Conservation (phyloP, 2,888 invertebrate species). For the Caenorhabditis uteleia region DNA sequence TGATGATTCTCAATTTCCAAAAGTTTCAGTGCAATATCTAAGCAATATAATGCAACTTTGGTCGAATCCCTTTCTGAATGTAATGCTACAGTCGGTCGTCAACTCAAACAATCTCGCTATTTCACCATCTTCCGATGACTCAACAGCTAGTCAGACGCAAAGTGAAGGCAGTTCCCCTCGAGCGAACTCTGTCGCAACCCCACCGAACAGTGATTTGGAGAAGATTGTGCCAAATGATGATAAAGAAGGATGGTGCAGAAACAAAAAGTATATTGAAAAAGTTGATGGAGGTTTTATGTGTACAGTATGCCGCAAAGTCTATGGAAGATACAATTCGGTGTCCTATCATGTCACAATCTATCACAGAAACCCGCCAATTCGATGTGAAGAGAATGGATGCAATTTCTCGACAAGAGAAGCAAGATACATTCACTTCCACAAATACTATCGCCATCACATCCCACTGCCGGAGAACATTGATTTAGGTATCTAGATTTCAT, state of each 20-base stretch:
- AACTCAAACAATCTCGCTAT: not conserved
- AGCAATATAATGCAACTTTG: slow-evolving; percentile 20
- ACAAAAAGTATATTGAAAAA: slow-evolving; percentile 69
- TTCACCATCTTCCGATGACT: slow-evolving; percentile 1
- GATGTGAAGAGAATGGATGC: slow-evolving; percentile 67
- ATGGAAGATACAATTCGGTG: slow-evolving; percentile 69
- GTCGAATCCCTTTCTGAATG: slow-evolving; percentile 31
- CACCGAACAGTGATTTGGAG: slow-evolving; percentile 33
- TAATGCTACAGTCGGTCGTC: too few species aligned
- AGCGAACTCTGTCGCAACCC: slow-evolving; percentile 22
- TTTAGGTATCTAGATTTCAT: slow-evolving; percentile 55
- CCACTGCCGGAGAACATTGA: slow-evolving; percentile 68
- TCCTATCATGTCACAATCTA: slow-evolving; percentile 70
- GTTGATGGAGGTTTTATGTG: slow-evolving; percentile 64
- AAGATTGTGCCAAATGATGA: slow-evolving; percentile 66
- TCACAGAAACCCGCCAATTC: slow-evolving; percentile 69
- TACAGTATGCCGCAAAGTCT: slow-evolving; percentile 67
- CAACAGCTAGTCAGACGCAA: slow-evolving; percentile 27
- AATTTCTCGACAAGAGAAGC: slow-evolving; percentile 67
- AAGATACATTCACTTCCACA: slow-evolving; percentile 69
- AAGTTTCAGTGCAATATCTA: too few species aligned
- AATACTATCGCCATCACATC: slow-evolving; percentile 68
- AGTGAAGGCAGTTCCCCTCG: slow-evolving; percentile 38
- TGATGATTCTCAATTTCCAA: too few species aligned
- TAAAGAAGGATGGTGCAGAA: slow-evolving; percentile 69